Evolutionary conservation across 2,113 vertebrate genomes (phyloP).

Genomic region (Mormoops blainvillei): DNA sequence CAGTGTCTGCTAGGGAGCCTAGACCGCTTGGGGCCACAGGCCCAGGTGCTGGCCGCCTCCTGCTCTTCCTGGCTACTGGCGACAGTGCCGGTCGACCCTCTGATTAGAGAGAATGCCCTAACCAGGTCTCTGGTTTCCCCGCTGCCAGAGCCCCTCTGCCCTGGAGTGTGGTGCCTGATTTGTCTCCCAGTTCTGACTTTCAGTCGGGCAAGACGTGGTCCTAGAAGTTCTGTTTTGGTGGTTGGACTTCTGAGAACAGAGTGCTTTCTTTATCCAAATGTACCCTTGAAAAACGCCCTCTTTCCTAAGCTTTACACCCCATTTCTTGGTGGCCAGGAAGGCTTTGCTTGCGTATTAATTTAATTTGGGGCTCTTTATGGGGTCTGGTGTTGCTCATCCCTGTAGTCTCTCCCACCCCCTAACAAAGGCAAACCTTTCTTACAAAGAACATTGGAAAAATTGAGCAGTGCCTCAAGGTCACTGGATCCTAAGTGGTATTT

Average conservation of each 20-base stretch:
- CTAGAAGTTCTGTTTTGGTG: not conserved
- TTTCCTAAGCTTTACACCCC: not conserved
- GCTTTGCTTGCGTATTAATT: not conserved
- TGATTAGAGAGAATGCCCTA: not conserved
- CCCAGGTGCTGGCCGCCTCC: not conserved
- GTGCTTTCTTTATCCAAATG: not conserved
- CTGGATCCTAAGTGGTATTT: slow-evolving; percentile 34
- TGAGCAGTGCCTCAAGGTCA: slow-evolving; percentile 46
- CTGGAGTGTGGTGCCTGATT: not conserved
- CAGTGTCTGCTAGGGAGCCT: not conserved
- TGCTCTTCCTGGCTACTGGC: not conserved
- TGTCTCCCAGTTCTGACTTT: not conserved
- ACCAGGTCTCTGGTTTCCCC: not conserved
- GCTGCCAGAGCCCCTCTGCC: not conserved
- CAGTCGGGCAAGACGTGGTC: not conserved
- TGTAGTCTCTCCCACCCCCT: not conserved
- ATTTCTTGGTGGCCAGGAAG: not conserved
- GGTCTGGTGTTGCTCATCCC: not conserved
- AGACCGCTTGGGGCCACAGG: not conserved
- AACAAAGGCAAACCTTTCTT: not conserved
- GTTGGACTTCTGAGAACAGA: not conserved
- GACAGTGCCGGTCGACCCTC: not conserved
- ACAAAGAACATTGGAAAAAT: not conserved
- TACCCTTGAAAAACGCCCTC: not conserved
- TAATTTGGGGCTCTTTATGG: not conserved